Percentiles rank a stretch among this genome's conserved stretches.
Conservation (phyloP, 1,140 invertebrate species). For the Akabosia matsudoensis region DNA sequence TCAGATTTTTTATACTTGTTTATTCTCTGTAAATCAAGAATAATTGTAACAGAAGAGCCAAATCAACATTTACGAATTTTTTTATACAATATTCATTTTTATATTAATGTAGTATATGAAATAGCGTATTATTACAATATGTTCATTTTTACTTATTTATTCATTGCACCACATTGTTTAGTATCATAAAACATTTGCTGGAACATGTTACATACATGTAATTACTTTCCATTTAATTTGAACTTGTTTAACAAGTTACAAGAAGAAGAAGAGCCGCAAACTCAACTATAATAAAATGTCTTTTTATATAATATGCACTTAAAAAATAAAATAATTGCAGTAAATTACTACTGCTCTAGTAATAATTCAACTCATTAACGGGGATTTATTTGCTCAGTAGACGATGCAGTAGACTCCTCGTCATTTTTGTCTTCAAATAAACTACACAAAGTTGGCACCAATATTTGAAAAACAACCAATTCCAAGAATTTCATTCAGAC, state of each 20-base stretch:
- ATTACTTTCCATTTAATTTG: not conserved
- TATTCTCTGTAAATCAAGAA: conserved; percentile 3
- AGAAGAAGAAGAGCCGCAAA: not conserved
- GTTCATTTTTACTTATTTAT: too few relatives aligned
- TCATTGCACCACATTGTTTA: conserved; percentile 1
- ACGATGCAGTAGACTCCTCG: too few relatives aligned
- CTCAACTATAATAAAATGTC: not conserved
- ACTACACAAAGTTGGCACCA: too few relatives aligned
- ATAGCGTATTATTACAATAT: not conserved
- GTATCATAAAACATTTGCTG: not conserved
- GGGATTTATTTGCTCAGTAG: too few relatives aligned
- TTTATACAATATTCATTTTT: not conserved
- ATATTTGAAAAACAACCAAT: too few relatives aligned
- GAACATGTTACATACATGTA: not conserved
- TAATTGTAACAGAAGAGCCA: not conserved
- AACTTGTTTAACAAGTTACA: too few relatives aligned
- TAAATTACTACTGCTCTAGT: too few relatives aligned
- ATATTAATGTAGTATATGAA: not conserved
- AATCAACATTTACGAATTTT: conserved; percentile 1
- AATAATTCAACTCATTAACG: too few relatives aligned
- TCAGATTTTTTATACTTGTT: not conserved
- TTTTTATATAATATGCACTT: conserved; percentile 19
- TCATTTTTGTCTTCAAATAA: too few relatives aligned
- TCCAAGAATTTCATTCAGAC: too few relatives aligned
- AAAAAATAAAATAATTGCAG: conserved; percentile 15